Percentiles rank a stretch among this genome's conserved stretches.
Evolutionary conservation across 2,888 invertebrate species (phyloP).

Genomic region (Pegoplata infirma): DNA sequence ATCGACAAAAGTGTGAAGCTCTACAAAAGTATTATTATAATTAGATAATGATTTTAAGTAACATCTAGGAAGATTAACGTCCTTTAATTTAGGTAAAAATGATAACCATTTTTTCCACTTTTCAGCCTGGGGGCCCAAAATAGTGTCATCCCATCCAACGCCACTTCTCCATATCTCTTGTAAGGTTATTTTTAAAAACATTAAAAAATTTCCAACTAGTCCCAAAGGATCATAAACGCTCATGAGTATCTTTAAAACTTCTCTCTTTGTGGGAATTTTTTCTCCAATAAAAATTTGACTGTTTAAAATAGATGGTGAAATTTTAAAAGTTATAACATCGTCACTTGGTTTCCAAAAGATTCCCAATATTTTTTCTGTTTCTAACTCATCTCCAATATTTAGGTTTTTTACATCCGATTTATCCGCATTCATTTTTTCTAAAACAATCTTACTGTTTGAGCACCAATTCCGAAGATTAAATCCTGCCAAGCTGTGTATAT

Average conservation of each 20-base stretch:
- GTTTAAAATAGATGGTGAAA: slow-evolving; percentile 10
- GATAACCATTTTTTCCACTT: slow-evolving; percentile 12
- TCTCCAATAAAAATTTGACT: slow-evolving; percentile 11
- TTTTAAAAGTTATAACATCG: slow-evolving; percentile 11
- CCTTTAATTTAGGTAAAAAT: background rate
- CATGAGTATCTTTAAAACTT: slow-evolving; percentile 44
- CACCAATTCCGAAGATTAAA: slow-evolving; percentile 34
- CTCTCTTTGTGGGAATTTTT: slow-evolving; percentile 36
- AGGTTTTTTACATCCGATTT: background rate
- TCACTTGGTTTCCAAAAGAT: background rate
- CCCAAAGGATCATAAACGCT: slow-evolving; percentile 45
- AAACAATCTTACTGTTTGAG: background rate
- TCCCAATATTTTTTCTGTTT: slow-evolving; percentile 12
- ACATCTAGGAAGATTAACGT: slow-evolving; percentile 1
- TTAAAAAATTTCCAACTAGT: slow-evolving; percentile 43
- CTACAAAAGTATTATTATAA: background rate
- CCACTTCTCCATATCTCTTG: slow-evolving; percentile 32
- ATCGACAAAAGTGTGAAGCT: slow-evolving; percentile 1
- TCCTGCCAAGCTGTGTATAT: slow-evolving; percentile 12
- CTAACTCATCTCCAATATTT: background rate
- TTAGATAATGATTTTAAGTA: background rate
- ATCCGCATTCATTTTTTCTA: background rate
- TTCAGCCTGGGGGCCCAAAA: background rate
- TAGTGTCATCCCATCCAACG: background rate
- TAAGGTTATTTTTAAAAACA: slow-evolving; percentile 36